Evolutionary conservation across 1,140 invertebrate genomes (phyloP).

Genomic region (Philaenus spumarius): DNA sequence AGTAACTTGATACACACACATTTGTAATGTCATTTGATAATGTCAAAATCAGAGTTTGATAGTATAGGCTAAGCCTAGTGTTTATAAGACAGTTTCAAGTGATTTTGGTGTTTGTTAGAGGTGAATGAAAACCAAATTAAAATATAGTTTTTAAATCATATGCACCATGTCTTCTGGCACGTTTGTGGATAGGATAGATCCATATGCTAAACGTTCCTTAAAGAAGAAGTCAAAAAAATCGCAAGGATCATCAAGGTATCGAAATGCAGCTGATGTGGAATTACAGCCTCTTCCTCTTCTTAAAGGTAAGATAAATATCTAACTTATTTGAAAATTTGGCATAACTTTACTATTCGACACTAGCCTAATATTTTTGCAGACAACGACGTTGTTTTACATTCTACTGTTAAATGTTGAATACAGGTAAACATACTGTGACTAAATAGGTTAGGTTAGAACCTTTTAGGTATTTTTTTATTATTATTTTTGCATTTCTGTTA

Average conservation of each 20-base stretch:
- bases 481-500: too few relatives aligned
- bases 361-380: too few relatives aligned
- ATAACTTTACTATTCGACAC: too few relatives aligned
- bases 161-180: constrained; percentile 31
- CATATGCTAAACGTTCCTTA: constrained; percentile 49
- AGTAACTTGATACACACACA: background rate
- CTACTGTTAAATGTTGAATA: too few relatives aligned
- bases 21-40: background rate
- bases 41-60: background rate
- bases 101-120: background rate
- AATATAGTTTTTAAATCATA: background rate
- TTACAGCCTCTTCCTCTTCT: constrained; percentile 47
- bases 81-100: background rate
- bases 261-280: constrained; percentile 48
- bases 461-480: too few relatives aligned
- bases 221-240: constrained; percentile 53
- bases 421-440: too few relatives aligned
- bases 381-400: too few relatives aligned
- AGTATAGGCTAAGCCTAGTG: background rate
- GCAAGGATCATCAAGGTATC: constrained; percentile 50
- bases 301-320: constrained; percentile 46
- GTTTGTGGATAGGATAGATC: constrained; percentile 54
- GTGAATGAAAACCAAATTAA: constrained; percentile 4
- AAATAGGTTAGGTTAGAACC: too few relatives aligned
- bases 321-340: too few relatives aligned